Conservation (phyloP, 2,888 invertebrate species). For the Cantharis flavilabris region DNA sequence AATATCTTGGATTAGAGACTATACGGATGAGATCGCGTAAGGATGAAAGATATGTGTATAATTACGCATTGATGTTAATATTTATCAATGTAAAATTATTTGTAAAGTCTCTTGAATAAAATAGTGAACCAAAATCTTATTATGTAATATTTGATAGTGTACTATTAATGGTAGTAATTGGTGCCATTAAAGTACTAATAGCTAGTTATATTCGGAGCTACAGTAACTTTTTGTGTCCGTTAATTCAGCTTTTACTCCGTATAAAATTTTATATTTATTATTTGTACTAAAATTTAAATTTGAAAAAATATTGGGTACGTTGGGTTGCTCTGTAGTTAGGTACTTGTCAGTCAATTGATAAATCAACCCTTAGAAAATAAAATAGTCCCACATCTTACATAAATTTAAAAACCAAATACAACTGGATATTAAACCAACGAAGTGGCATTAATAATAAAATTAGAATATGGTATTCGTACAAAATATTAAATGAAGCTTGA, state of each 20-base stretch:
- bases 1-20: background rate
- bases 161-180: no score
- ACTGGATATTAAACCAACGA: background rate
- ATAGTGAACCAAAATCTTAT: background rate
- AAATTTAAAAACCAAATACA: background rate
- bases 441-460: background rate
- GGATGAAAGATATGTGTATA: background rate
- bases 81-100: background rate
- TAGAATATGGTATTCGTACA: background rate
- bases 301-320: background rate
- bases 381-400: background rate
- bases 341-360: background rate
- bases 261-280: no score
- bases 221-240: no score
- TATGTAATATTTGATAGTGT: background rate
- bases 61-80: background rate
- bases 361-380: background rate
- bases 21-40: background rate
- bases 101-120: background rate
- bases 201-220: no score
- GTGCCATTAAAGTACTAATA: no score
- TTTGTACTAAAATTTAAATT: no score
- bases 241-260: no score
- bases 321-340: background rate
- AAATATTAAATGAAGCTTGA: background rate